A percentile compares a stretch with the other conserved stretches of the same genome.
phyloP scores from a whole-genome alignment of 2,113 vertebrate species.

The Etia nguti region DNA sequence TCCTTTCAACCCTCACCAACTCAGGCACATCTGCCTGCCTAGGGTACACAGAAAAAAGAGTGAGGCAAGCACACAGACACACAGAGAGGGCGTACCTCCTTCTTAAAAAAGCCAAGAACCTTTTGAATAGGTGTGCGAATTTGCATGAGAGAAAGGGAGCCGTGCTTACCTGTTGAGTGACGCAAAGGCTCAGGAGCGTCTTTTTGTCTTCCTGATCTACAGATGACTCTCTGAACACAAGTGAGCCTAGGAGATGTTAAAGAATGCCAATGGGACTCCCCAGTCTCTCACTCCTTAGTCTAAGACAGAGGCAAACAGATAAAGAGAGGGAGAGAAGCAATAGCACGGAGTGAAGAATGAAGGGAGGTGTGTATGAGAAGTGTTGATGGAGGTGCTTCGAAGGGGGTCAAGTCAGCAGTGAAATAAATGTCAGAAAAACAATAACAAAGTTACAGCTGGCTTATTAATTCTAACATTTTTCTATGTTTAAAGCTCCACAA shows the following conservation, averaged over 20 bases:
- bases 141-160: conserved; percentile 58
- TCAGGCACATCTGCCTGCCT: conserved; percentile 53
- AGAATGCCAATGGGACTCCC: conserved; percentile 63
- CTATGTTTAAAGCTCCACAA: background rate
- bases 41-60: conserved; percentile 40
- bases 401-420: conserved; percentile 8
- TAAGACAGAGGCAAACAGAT: conserved; percentile 41
- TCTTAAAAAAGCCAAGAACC: conserved; percentile 16
- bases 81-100: conserved; percentile 21
- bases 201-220: conserved; percentile 66
- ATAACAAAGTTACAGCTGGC: background rate
- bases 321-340: conserved; percentile 26
- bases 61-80: conserved; percentile 17
- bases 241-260: conserved; percentile 50
- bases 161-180: conserved; percentile 71
- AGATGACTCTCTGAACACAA: conserved; percentile 64
- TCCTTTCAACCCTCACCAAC: conserved; percentile 57
- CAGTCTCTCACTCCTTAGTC: conserved; percentile 50
- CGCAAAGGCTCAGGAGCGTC: conserved; percentile 50
- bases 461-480: background rate
- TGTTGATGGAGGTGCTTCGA: background rate
- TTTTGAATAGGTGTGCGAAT: conserved; percentile 58
- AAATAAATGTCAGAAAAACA: background rate
- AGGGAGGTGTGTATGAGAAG: background rate
- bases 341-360: conserved; percentile 3